phyloP scores from a whole-genome alignment of 2,888 invertebrate species.

The Falcaria lacertinaria region DNA sequence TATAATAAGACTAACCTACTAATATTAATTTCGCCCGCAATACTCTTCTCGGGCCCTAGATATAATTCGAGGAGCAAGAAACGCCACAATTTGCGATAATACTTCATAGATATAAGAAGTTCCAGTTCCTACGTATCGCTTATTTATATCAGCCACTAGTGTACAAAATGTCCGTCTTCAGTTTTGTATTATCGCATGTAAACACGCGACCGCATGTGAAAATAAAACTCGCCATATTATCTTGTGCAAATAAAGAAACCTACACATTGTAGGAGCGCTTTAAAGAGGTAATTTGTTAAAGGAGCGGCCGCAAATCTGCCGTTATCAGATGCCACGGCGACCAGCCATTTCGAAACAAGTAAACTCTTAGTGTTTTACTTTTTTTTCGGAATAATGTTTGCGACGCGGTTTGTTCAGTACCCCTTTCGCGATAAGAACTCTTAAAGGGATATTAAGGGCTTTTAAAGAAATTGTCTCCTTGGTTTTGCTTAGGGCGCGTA shows the following conservation, averaged over 20 bases:
- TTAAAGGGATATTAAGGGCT: constrained; percentile 70
- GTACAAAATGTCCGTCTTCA: constrained; percentile 32
- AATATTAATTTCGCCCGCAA: not conserved
- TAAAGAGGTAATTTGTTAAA: constrained; percentile 73
- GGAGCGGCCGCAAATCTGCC: constrained; percentile 67
- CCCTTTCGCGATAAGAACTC: constrained; percentile 67
- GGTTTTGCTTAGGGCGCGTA: constrained; percentile 29
- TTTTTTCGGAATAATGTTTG: constrained; percentile 70
- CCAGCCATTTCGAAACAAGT: constrained; percentile 72
- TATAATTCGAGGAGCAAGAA: constrained; percentile 13
- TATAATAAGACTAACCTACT: no score
- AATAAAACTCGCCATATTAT: constrained; percentile 29
- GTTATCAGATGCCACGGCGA: constrained; percentile 67
- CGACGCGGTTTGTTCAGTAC: constrained; percentile 64
- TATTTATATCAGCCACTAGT: constrained; percentile 25
- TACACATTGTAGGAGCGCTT: constrained; percentile 36
- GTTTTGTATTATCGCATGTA: constrained; percentile 33
- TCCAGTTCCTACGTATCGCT: constrained; percentile 13
- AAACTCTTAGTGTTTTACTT: constrained; percentile 56
- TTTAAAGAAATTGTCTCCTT: constrained; percentile 67
- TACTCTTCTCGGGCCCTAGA: not conserved
- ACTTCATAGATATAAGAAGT: constrained; percentile 17
- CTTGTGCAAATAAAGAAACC: constrained; percentile 30
- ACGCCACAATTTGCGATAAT: constrained; percentile 18
- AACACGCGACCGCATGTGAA: constrained; percentile 41